Percentiles rank a stretch among this genome's conserved stretches.
Conservation (phyloP, 2,888 invertebrate genomes). For the Hemithea aestivaria region DNA sequence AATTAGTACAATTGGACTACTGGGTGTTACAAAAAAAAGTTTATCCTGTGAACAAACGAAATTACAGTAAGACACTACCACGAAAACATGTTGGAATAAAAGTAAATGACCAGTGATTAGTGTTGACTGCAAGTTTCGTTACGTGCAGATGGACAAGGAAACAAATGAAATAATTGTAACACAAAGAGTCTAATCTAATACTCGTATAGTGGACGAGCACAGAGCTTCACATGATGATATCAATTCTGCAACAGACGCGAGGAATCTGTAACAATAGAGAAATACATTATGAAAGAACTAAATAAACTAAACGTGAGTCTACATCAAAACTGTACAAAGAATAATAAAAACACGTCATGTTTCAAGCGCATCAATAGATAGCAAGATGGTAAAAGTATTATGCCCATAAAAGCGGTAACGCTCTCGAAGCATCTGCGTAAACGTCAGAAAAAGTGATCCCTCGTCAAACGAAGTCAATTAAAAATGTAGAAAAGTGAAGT, state of each 20-base stretch:
- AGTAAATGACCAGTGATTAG: slow-evolving; percentile 43
- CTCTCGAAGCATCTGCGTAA: slow-evolving; percentile 29
- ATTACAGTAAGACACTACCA: slow-evolving; percentile 59
- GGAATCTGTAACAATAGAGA: slow-evolving; percentile 64
- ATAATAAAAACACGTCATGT: no score
- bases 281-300: background rate
- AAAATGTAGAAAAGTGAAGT: slow-evolving; percentile 42
- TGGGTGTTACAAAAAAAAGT: slow-evolving; percentile 46
- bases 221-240: slow-evolving; percentile 15
- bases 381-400: background rate
- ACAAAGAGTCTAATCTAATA: slow-evolving; percentile 39
- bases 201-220: slow-evolving; percentile 38
- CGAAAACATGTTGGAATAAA: slow-evolving; percentile 27
- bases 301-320: background rate
- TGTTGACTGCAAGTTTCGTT: slow-evolving; percentile 52
- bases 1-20: slow-evolving; percentile 33
- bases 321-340: no score
- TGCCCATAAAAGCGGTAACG: slow-evolving; percentile 4
- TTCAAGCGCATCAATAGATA: background rate
- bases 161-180: slow-evolving; percentile 44
- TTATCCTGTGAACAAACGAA: slow-evolving; percentile 46
- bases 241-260: slow-evolving; percentile 45
- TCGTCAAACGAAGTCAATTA: slow-evolving; percentile 34
- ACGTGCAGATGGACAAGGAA: slow-evolving; percentile 35
- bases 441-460: slow-evolving; percentile 28